phyloP scores from a whole-genome alignment of 2,113 vertebrate genomes.

The Emydura subglobosa region DNA sequence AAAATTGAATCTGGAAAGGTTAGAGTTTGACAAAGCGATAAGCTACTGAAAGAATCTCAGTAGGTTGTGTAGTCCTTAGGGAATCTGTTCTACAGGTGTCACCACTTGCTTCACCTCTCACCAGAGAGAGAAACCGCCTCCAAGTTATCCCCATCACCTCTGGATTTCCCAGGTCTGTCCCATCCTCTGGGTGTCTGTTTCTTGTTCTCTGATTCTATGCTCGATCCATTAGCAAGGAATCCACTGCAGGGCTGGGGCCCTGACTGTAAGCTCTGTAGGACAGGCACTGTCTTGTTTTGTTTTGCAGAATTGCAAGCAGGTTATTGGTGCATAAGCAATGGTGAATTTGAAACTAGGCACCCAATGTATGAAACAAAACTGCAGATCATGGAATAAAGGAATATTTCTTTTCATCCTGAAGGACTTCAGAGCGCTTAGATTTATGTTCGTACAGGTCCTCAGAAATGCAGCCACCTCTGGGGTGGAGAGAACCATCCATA shows the following conservation, averaged over 20 bases:
- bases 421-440: neutral
- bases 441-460: neutral
- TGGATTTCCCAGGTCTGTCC: neutral
- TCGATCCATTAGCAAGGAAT: neutral
- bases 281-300: neutral
- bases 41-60: neutral
- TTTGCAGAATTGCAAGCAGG: neutral
- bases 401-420: neutral
- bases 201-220: neutral
- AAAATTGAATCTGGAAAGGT: neutral
- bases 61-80: neutral
- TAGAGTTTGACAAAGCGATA: neutral
- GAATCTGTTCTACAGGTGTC: neutral
- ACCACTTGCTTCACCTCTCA: neutral
- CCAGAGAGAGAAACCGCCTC: neutral
- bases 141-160: neutral
- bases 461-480: neutral
- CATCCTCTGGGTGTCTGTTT: too few species aligned
- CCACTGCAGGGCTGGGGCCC: too few species aligned
- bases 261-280: too few species aligned
- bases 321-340: neutral
- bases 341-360: neutral
- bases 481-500: neutral
- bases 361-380: neutral
- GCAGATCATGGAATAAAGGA: neutral